Base-by-base conservation (phyloP, 2,888 invertebrate genomes). In the Drosophila heteroneura region DNA sequence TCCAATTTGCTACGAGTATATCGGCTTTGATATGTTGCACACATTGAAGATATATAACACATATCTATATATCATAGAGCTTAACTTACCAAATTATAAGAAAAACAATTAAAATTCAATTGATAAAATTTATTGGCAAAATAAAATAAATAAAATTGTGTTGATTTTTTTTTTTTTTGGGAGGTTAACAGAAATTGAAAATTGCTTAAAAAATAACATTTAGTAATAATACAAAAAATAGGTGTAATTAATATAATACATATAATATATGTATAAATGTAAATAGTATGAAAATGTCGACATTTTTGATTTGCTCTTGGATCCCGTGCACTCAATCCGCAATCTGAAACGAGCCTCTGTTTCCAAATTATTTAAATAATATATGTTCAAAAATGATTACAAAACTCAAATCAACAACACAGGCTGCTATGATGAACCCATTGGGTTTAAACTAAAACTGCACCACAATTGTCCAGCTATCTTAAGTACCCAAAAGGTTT, bases 391-490 rank as follows among this genome's bases (percentile, higher is more conserved):
- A n/a, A 28, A 79, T 61, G 69, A 76, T 74, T 76, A 72, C 57
- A 85, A 76, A 88, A 83, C 67, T 88, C 81, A 91, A 86, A 70
- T 72, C 74, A 89, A 85, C 75, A 85, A 79, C 58, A 89, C 84
- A 88, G 83, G 79, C 85, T 86, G 79, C 85, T 88, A 92, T 92
- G 93, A 93, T 92, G 93, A 93, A 93, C 93, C 93, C 93, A 93
- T 93, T 93, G 93, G 93, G 93, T 92, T 93, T 93, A 93, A 91
- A 89, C 89, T 91, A 91, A 76, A 81, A 70, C 70, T 70, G 70
- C 82, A 79, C 78, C 82, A 81, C 79, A 37, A 41, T 37, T 52
- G 39, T 54, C 51, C 65, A 60, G 47, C 33, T 56, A 62, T 67
- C 44, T 83, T 85, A 86, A 90, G 89, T 90, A 85, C 89, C 71